A percentile compares a stretch with the other conserved stretches of the same genome.
These are phyloP conservation scores for Scaptomyza montana DNA, from an alignment of 1,140 invertebrate genomes.

Conservation along the genomic window DNA sequence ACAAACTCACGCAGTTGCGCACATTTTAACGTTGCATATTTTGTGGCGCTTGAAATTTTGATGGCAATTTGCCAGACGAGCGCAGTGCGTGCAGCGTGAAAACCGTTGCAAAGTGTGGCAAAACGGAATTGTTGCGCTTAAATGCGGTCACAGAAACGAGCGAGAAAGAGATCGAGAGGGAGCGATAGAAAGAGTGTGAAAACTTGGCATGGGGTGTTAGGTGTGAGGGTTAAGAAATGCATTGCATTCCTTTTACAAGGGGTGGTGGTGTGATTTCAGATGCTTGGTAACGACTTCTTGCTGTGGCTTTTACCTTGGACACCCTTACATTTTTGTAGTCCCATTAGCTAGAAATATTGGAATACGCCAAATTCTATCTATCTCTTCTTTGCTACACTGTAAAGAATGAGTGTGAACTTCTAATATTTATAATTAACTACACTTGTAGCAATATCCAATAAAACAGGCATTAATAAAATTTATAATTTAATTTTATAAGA, in stretches of 20 bases:
- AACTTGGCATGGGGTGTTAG: background rate
- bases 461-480: too few relatives aligned
- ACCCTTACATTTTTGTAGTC: constrained; percentile 58
- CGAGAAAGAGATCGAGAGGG: background rate
- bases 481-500: too few relatives aligned
- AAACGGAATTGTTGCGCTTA: constrained; percentile 53
- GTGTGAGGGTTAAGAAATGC: constrained; percentile 7
- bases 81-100: constrained; percentile 49
- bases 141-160: constrained; percentile 45
- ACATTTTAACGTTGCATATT: constrained; percentile 75
- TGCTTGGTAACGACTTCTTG: constrained; percentile 27
- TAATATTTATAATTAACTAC: too few relatives aligned
- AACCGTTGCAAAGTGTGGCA: constrained; percentile 33
- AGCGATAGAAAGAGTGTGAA: too few relatives aligned
- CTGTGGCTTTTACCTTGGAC: constrained; percentile 67
- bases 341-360: constrained; percentile 45
- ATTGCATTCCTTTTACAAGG: constrained; percentile 44
- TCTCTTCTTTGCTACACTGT: background rate
- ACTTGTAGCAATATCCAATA: too few relatives aligned
- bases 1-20: constrained; percentile 39
- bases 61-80: constrained; percentile 78
- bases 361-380: background rate
- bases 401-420: too few relatives aligned
- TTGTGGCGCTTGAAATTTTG: constrained; percentile 77
- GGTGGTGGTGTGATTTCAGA: background rate